Conservation (phyloP, 2,797 vertebrate species). For the Argyrosomus regius region DNA sequence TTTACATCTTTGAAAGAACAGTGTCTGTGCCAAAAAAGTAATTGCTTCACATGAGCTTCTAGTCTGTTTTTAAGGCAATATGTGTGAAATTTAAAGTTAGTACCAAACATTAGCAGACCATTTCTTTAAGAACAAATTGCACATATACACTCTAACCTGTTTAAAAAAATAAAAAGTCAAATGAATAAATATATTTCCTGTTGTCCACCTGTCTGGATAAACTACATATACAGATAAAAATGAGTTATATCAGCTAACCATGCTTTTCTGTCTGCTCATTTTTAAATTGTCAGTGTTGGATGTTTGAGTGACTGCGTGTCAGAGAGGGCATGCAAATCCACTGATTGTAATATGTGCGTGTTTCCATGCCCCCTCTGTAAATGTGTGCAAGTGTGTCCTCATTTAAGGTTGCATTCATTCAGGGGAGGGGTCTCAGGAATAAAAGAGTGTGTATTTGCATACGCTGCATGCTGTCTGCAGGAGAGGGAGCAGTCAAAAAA, state of each 20-base stretch:
- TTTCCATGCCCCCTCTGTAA: conserved; percentile 73
- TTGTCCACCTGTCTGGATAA: conserved; percentile 1
- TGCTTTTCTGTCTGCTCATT: conserved; percentile 41
- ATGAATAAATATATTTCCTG: not conserved
- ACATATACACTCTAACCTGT: not conserved
- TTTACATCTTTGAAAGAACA: not conserved
- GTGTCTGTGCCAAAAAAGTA: not conserved
- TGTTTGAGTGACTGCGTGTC: conserved; percentile 64
- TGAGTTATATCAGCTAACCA: not conserved
- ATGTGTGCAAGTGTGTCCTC: conserved; percentile 86
- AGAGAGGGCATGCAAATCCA: conserved; percentile 78
- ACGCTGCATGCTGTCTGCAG: conserved; percentile 89
- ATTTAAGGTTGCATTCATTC: conserved; percentile 88
- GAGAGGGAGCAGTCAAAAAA: conserved; percentile 83
- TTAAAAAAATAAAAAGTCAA: not conserved
- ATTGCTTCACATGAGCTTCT: not conserved
- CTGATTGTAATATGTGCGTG: conserved; percentile 68
- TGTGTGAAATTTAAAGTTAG: not conserved
- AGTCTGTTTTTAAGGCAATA: not conserved
- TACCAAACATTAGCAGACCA: not conserved
- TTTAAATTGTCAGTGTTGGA: conserved; percentile 38
- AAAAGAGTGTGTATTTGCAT: conserved; percentile 91
- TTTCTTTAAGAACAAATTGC: not conserved
- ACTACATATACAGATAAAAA: conserved; percentile 21
- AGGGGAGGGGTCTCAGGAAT: conserved; percentile 84